These are phyloP conservation scores for Heteromormyrus szaboi DNA, from an alignment of 2,797 vertebrate species.

Conservation along the genomic window DNA sequence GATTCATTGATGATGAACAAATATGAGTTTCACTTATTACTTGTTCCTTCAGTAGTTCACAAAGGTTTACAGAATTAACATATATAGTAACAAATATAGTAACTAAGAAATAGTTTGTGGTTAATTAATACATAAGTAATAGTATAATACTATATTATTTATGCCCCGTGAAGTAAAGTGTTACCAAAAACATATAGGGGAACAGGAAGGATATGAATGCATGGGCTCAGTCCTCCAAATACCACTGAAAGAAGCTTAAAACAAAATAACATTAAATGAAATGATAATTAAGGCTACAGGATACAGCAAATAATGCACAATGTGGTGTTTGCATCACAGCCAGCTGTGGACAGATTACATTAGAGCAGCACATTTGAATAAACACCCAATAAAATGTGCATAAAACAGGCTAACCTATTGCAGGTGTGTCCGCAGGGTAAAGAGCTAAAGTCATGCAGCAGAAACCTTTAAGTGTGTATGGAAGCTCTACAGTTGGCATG, in stretches of 20 bases:
- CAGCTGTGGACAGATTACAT: background rate
- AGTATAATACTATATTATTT: background rate
- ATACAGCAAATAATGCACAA: background rate
- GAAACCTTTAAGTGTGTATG: background rate
- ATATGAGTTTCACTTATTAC: background rate
- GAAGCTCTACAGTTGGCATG: background rate
- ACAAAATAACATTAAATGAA: background rate
- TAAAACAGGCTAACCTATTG: background rate
- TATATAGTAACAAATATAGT: background rate
- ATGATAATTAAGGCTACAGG: background rate
- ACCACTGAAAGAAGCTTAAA: background rate
- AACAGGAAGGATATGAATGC: background rate
- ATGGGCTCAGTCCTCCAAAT: background rate
- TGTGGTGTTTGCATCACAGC: background rate
- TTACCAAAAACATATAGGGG: background rate
- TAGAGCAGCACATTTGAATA: background rate
- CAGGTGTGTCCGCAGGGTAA: background rate
- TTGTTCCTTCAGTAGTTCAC: background rate
- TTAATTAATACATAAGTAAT: background rate
- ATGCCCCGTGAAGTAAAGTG: background rate
- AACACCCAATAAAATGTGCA: background rate
- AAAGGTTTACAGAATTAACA: background rate
- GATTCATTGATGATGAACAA: background rate
- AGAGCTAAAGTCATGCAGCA: background rate
- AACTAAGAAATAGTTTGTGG: background rate